Percentiles rank a stretch among this genome's conserved stretches.
These are phyloP conservation scores for Dendrocincla tyrannina DNA, from an alignment of 2,797 vertebrate genomes.

Conservation along the genomic window DNA sequence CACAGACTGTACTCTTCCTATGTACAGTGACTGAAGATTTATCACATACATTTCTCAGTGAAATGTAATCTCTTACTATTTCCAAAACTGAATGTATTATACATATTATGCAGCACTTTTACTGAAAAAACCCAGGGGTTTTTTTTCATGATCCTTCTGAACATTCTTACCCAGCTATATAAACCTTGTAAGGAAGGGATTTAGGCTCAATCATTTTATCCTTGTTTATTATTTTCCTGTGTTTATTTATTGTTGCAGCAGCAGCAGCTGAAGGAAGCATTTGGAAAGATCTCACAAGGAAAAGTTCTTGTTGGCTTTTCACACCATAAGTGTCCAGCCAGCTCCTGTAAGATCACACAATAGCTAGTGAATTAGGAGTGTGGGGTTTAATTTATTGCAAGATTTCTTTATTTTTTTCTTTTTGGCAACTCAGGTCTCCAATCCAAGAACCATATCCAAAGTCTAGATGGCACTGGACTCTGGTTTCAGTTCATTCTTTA, in stretches of 20 bases:
- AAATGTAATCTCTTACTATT: not conserved
- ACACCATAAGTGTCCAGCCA: not conserved
- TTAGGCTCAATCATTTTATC: not conserved
- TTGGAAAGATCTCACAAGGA: slow-evolving; percentile 35
- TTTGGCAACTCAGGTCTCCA: not conserved
- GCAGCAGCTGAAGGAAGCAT: slow-evolving; percentile 37
- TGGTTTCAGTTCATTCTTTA: slow-evolving; percentile 33
- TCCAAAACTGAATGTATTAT: not conserved
- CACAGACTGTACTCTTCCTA: slow-evolving; percentile 56
- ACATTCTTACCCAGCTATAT: not conserved
- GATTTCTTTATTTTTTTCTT: not conserved
- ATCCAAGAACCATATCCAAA: not conserved
- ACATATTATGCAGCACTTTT: not conserved
- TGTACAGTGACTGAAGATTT: slow-evolving; percentile 55
- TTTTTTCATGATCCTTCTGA: not conserved
- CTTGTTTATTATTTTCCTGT: not conserved
- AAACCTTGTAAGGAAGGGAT: not conserved
- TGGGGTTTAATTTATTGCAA: slow-evolving; percentile 9
- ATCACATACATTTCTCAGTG: slow-evolving; percentile 35
- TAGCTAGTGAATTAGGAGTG: slow-evolving; percentile 29
- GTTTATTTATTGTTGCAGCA: slow-evolving; percentile 21
- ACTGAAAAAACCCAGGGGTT: not conserved
- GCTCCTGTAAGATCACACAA: slow-evolving; percentile 47
- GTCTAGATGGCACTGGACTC: slow-evolving; percentile 9
- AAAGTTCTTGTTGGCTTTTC: slow-evolving; percentile 25